Evolutionary conservation across 2,888 invertebrate species (phyloP).

Genomic region (Habroteleia sp.): DNA sequence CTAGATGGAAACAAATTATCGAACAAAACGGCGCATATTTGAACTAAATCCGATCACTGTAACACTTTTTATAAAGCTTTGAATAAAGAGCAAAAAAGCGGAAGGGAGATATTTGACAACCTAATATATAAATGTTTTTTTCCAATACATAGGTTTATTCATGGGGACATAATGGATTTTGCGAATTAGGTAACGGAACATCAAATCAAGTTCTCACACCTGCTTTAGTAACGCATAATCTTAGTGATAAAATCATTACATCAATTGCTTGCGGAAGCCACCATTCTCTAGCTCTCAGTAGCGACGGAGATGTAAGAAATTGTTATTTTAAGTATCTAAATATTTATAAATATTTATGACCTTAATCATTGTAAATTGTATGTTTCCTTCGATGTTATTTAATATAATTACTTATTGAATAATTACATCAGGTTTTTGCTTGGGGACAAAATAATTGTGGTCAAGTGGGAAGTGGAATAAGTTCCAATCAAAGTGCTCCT

Average conservation of each 20-base stretch:
- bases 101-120: too few relatives aligned
- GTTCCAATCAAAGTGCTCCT: conserved; percentile 83
- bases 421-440: conserved; percentile 81
- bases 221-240: conserved; percentile 79
- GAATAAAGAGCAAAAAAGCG: too few relatives aligned
- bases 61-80: too few relatives aligned
- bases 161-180: conserved; percentile 84
- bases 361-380: too few relatives aligned
- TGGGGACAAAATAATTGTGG: conserved; percentile 85
- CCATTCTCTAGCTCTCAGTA: conserved; percentile 83
- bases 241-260: conserved; percentile 81
- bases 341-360: too few relatives aligned
- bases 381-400: too few relatives aligned
- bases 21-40: too few relatives aligned
- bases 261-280: conserved; percentile 84
- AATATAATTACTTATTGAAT: conserved; percentile 18
- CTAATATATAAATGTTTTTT: too few relatives aligned
- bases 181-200: conserved; percentile 83
- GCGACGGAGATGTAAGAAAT: conserved; percentile 82
- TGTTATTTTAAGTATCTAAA: neutral
- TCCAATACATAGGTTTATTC: conserved; percentile 80
- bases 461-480: conserved; percentile 83
- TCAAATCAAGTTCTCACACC: conserved; percentile 82
- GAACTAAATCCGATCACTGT: too few relatives aligned
- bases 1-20: too few relatives aligned